Evolutionary conservation across 2,797 vertebrate species (phyloP).

Genomic region (Gallirallus australis): DNA sequence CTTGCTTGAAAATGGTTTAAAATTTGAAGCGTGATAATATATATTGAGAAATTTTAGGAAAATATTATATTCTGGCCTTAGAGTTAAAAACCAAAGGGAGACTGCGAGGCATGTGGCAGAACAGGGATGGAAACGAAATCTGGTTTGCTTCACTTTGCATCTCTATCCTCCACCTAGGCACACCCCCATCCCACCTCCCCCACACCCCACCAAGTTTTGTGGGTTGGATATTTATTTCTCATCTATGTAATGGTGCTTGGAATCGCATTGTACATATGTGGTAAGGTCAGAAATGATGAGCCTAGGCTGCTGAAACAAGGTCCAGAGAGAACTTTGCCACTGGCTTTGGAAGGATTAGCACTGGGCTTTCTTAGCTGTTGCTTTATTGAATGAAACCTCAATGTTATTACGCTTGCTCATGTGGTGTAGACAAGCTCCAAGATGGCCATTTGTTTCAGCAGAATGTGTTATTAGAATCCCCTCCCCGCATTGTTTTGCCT

Average conservation of each 20-base stretch:
- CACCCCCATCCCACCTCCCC: neutral
- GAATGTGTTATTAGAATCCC: conserved; percentile 19
- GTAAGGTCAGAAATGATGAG: neutral
- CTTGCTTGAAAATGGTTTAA: neutral
- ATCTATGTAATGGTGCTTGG: neutral
- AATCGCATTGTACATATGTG: neutral
- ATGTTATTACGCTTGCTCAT: neutral
- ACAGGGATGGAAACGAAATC: neutral
- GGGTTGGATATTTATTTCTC: conserved; percentile 10
- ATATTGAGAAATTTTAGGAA: neutral
- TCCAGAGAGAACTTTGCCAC: neutral
- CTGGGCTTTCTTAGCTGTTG: conserved; percentile 6
- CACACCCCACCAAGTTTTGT: neutral
- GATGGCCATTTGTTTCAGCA: conserved; percentile 31
- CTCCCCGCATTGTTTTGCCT: conserved; percentile 48
- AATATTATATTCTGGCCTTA: neutral
- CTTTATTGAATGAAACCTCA: neutral
- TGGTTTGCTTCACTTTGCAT: neutral
- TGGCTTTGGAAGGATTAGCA: conserved; percentile 14
- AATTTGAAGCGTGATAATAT: neutral
- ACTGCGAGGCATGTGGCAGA: neutral
- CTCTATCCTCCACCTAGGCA: neutral
- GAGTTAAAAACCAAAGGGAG: neutral
- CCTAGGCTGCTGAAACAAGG: neutral
- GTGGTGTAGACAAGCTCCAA: conserved; percentile 29